phyloP scores from a whole-genome alignment of 1,140 invertebrate species.

The Nasonia vitripennis region DNA sequence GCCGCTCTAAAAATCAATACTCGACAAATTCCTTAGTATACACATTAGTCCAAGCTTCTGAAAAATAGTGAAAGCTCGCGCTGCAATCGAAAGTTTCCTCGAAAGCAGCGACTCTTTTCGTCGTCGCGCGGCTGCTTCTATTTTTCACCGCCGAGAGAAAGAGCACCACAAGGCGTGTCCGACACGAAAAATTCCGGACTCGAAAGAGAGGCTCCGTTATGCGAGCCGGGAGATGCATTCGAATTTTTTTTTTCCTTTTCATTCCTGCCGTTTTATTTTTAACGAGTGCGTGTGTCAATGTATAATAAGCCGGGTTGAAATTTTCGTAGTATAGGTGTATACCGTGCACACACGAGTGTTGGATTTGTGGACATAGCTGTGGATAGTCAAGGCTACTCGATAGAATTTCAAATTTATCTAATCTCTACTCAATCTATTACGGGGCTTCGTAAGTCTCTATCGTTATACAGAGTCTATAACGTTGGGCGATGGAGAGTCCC shows the following conservation, averaged over 20 bases:
- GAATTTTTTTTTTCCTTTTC: background rate
- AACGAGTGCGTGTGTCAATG: background rate
- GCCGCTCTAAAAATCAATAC: too few relatives aligned
- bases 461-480: too few relatives aligned
- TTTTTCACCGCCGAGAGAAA: background rate
- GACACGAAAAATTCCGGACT: background rate
- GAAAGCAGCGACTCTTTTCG: slow-evolving; percentile 4
- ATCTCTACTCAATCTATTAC: background rate
- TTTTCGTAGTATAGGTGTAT: too few relatives aligned
- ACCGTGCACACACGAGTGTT: too few relatives aligned
- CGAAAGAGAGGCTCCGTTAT: background rate
- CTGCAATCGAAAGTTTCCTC: slow-evolving; percentile 36
- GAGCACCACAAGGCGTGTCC: background rate
- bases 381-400: background rate
- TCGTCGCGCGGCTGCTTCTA: background rate
- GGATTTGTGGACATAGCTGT: background rate
- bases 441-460: too few relatives aligned
- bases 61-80: slow-evolving; percentile 32
- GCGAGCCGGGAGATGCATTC: background rate
- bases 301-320: too few relatives aligned
- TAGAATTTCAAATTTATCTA: background rate
- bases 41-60: background rate
- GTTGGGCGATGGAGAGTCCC: background rate
- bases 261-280: background rate
- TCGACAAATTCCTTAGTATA: background rate